A percentile compares a stretch with the other conserved stretches of the same genome.
Conservation (phyloP, 2,888 invertebrate species). For the Thymelicus sylvestris region DNA sequence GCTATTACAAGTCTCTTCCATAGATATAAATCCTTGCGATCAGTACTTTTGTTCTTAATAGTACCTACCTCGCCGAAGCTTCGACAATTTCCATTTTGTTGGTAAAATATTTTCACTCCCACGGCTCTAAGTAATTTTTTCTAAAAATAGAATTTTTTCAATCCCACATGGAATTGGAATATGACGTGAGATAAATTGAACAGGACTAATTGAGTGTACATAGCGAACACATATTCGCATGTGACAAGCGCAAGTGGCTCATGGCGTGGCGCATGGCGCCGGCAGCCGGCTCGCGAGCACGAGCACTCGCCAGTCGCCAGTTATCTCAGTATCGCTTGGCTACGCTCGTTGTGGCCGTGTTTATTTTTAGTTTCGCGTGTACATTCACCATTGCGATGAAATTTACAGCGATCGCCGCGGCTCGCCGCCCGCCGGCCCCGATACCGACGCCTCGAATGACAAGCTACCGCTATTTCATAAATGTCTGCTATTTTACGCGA, state of each 20-base stretch:
- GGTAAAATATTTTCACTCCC: slow-evolving; percentile 5
- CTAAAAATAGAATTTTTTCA: slow-evolving; percentile 44
- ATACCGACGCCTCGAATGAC: slow-evolving; percentile 74
- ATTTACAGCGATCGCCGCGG: slow-evolving; percentile 68
- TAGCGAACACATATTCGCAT: slow-evolving; percentile 61
- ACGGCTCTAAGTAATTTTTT: slow-evolving; percentile 36
- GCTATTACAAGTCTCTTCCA: slow-evolving; percentile 60
- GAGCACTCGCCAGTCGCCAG: slow-evolving; percentile 65
- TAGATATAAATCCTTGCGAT: slow-evolving; percentile 54
- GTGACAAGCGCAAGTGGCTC: slow-evolving; percentile 62
- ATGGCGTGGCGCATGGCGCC: slow-evolving; percentile 49
- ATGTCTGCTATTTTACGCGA: slow-evolving; percentile 75
- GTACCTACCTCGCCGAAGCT: slow-evolving; percentile 28
- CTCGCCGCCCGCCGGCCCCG: slow-evolving; percentile 57
- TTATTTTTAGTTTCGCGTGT: slow-evolving; percentile 79
- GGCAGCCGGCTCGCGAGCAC: slow-evolving; percentile 46
- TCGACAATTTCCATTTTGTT: slow-evolving; percentile 21
- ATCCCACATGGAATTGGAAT: slow-evolving; percentile 52
- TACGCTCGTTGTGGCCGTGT: slow-evolving; percentile 73
- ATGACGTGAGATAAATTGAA: slow-evolving; percentile 56
- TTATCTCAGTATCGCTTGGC: slow-evolving; percentile 76
- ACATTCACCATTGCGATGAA: slow-evolving; percentile 78
- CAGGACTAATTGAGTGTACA: slow-evolving; percentile 62
- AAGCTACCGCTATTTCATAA: slow-evolving; percentile 77
- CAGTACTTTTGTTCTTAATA: slow-evolving; percentile 47